These are phyloP conservation scores for Luperina testacea DNA, from an alignment of 2,888 invertebrate genomes.

Conservation along the genomic window DNA sequence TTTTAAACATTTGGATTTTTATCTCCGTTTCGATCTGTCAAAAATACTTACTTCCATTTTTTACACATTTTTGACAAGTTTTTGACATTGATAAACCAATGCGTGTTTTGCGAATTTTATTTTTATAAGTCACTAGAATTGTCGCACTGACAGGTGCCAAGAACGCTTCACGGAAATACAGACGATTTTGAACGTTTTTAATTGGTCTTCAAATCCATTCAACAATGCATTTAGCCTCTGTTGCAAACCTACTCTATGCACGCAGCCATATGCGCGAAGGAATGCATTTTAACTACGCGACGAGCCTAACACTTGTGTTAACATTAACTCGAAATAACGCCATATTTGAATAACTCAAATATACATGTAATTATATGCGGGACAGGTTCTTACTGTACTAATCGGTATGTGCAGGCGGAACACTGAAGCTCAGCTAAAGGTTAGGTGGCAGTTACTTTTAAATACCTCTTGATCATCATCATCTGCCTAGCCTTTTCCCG, in stretches of 20 bases:
- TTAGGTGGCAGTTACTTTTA: background rate
- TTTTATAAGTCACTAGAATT: too few relatives aligned
- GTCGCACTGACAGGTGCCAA: background rate
- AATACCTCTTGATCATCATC: background rate
- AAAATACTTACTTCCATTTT: background rate
- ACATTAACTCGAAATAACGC: conserved; percentile 58
- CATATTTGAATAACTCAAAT: conserved; percentile 57
- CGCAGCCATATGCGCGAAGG: conserved; percentile 61
- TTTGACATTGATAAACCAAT: background rate
- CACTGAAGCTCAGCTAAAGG: background rate
- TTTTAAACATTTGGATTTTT: too few relatives aligned
- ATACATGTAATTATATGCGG: conserved; percentile 48
- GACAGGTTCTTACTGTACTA: conserved; percentile 35
- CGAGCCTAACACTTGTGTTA: conserved; percentile 72
- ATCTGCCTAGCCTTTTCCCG: too few relatives aligned
- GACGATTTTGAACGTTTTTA: background rate
- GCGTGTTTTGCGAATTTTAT: too few relatives aligned
- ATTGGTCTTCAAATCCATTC: background rate
- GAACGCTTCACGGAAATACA: background rate
- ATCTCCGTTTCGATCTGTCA: background rate
- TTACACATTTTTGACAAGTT: background rate
- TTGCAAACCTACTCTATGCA: conserved; percentile 51
- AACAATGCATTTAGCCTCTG: conserved; percentile 32
- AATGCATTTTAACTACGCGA: conserved; percentile 64
- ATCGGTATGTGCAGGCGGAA: conserved; percentile 38